Evolutionary conservation across 2,797 vertebrate genomes (phyloP).

Genomic region (Urophycis tenuis): DNA sequence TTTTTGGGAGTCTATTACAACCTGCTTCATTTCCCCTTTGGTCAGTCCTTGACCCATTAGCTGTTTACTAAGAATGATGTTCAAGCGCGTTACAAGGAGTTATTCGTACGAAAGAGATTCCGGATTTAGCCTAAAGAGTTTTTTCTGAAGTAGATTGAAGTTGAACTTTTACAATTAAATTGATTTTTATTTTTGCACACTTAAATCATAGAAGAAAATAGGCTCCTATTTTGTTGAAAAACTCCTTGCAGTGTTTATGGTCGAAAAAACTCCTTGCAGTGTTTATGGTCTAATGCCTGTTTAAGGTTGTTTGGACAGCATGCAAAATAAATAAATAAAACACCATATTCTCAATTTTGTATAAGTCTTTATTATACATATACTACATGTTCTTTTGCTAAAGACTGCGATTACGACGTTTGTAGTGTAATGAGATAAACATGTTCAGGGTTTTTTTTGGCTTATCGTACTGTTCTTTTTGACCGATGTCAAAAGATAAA

Average conservation of each 20-base stretch:
- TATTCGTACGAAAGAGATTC: neutral
- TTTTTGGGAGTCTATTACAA: neutral
- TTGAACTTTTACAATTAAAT: neutral
- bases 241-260: neutral
- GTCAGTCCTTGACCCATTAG: neutral
- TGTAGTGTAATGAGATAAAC: constrained; percentile 55
- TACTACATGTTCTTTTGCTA: constrained; percentile 62
- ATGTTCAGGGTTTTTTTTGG: constrained; percentile 64
- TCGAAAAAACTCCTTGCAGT: neutral
- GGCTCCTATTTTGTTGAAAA: neutral
- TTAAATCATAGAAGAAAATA: neutral
- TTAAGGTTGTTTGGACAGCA: neutral
- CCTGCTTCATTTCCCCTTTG: neutral
- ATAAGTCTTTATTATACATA: constrained; percentile 72
- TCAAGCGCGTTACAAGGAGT: neutral
- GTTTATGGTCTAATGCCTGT: neutral
- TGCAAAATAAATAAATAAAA: neutral
- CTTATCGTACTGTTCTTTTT: constrained; percentile 58
- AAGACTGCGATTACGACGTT: constrained; percentile 62
- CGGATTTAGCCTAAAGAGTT: neutral
- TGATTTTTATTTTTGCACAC: neutral
- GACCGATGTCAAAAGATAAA: constrained; percentile 39
- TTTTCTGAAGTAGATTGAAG: neutral
- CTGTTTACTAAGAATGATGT: neutral
- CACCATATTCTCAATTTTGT: constrained; percentile 43